Evolutionary conservation across 2,113 vertebrate genomes (phyloP).

Genomic region (Pseudonaja textilis): DNA sequence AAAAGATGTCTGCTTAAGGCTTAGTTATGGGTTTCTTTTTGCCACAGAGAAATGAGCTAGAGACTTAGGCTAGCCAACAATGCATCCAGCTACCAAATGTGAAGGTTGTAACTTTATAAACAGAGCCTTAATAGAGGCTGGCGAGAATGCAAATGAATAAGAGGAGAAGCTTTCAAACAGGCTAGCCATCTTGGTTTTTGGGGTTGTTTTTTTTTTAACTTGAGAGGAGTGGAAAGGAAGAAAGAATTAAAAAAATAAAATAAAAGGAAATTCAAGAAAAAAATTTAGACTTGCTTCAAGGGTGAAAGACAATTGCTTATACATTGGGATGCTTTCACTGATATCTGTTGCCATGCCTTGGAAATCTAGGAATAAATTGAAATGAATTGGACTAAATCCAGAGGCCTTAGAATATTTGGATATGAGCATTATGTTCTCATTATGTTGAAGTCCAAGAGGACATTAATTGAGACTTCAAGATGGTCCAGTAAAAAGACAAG

Average conservation of each 20-base stretch:
- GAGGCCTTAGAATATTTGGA: not conserved
- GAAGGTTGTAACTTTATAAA: slow-evolving; percentile 71
- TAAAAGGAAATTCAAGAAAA: slow-evolving; percentile 33
- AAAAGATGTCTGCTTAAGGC: slow-evolving; percentile 73
- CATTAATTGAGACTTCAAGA: not conserved
- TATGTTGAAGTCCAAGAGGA: not conserved
- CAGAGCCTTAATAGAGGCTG: slow-evolving; percentile 60
- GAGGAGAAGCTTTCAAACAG: slow-evolving; percentile 10
- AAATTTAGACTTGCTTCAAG: not conserved
- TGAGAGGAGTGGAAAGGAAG: not conserved
- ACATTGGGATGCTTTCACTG: slow-evolving; percentile 14
- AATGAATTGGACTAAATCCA: slow-evolving; percentile 19
- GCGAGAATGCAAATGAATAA: slow-evolving; percentile 63
- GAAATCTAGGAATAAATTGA: slow-evolving; percentile 20
- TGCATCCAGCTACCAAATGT: slow-evolving; percentile 71
- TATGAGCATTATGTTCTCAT: no score
- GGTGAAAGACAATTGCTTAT: slow-evolving; percentile 1
- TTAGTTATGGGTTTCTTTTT: slow-evolving; percentile 70
- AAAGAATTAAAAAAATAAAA: not conserved
- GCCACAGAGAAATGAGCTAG: slow-evolving; percentile 33
- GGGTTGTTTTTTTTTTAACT: slow-evolving; percentile 42
- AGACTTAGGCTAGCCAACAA: slow-evolving; percentile 46
- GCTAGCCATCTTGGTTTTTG: not conserved
- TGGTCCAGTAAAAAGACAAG: not conserved
- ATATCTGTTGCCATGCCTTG: slow-evolving; percentile 29